Evolutionary conservation across 1,140 invertebrate genomes (phyloP), one percentile per base, ranked within the genome.

Genomic region (Orius insidiosus): DNA sequence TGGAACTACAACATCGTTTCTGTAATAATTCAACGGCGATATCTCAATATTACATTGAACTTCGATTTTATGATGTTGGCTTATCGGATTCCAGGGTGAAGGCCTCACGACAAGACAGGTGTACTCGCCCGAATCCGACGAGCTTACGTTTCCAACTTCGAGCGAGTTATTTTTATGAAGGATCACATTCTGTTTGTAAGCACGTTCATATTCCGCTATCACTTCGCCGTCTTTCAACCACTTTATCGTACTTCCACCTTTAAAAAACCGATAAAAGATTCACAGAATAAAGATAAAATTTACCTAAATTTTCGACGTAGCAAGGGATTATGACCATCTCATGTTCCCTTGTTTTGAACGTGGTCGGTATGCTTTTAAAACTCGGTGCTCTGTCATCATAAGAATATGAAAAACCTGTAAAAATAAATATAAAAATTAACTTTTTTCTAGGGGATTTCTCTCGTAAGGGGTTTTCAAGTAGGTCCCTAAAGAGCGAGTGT

Each of bases 271-370:
- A 30, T 36, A 36, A 9, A 36, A 11, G 14, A 36, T 36, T 36
- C 35, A 36, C n/a, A 10, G 35, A 36, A 36, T n/a, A 33, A 43
- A 46, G 9, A 36, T 16, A 19, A 14, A 16, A 48, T 62, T 66
- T 63, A 65, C 70, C 69, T 16, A 64, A 51, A 51, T 69, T 67
- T 37, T 72, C 65, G 38, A 74, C 62, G 58, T 77, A 73, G 58
- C 81, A 85, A 0, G 82, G 80, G 43, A 85, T 56, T 15, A 78
- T 53, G 1, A 84, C 76, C 0, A 74, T 78, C 46, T 80, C 74
- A 58, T 81, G 81, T 59, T 80, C 75, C 44, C 68, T 72, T 5
- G 71, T 74, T 58, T 78, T 80, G 7, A 82, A 72, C n/a, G 71
- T 78, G 1, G 76, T 78, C 1, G 78, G 73, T 2, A 43, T 31